Evolutionary conservation across 2,888 invertebrate genomes (phyloP).

Genomic region (Bedellia somnulentella): DNA sequence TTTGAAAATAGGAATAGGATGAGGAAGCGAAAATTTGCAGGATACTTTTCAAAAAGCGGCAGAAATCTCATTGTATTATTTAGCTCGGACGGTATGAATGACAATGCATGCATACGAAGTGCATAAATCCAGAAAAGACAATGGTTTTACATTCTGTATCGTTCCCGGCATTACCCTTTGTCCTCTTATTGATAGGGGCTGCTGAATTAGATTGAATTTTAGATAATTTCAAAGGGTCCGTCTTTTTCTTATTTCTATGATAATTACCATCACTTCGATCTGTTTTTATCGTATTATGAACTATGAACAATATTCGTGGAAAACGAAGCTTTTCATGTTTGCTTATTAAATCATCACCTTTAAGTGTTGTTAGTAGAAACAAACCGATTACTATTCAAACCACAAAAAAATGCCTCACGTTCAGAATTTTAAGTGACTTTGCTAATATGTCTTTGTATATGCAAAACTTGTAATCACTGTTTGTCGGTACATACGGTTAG

Average conservation of each 20-base stretch:
- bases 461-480: too few relatives aligned
- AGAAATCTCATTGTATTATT: constrained; percentile 28
- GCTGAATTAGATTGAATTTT: constrained; percentile 52
- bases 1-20: too few relatives aligned
- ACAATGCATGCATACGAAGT: constrained; percentile 40
- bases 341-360: too few relatives aligned
- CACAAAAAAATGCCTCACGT: too few relatives aligned
- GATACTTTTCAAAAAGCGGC: constrained; percentile 7
- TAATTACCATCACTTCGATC: constrained; percentile 1
- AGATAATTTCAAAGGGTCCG: constrained; percentile 41
- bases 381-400: too few relatives aligned
- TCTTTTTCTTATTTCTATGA: constrained; percentile 30
- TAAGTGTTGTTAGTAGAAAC: too few relatives aligned
- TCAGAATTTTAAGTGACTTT: too few relatives aligned
- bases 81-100: constrained; percentile 46
- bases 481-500: too few relatives aligned
- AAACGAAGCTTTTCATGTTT: too few relatives aligned
- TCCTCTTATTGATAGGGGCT: constrained; percentile 33
- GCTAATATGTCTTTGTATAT: too few relatives aligned
- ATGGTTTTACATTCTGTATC: constrained; percentile 20
- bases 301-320: background rate
- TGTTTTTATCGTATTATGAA: background rate
- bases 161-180: constrained; percentile 37
- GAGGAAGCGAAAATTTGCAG: background rate
- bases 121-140: constrained; percentile 51